Evolutionary conservation across 2,113 vertebrate species (phyloP).

Genomic region (Myiozetetes cayanensis): DNA sequence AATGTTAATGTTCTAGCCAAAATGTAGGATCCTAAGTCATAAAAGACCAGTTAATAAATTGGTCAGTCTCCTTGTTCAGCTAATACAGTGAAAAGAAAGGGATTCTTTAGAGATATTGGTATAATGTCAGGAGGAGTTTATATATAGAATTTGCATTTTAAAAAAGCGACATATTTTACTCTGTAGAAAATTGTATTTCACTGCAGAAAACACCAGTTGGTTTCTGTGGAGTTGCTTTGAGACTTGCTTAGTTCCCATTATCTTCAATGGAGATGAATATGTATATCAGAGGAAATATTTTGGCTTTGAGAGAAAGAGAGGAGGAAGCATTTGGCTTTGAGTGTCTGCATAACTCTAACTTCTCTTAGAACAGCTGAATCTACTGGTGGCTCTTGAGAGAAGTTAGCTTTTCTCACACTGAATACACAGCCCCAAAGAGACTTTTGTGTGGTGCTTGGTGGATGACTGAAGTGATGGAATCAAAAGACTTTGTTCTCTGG

Average conservation of each 20-base stretch:
- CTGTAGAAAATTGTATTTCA: neutral
- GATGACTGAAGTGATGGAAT: neutral
- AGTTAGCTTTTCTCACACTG: neutral
- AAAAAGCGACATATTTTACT: neutral
- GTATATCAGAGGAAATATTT: constrained; percentile 6
- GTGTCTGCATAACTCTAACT: neutral
- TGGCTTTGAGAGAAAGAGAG: neutral
- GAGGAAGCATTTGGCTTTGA: neutral
- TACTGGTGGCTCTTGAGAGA: neutral
- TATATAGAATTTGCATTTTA: neutral
- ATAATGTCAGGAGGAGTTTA: neutral
- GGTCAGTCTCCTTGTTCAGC: neutral
- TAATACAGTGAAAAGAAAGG: neutral
- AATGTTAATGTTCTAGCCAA: neutral
- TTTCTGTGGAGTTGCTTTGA: neutral
- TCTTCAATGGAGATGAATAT: neutral
- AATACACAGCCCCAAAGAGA: neutral
- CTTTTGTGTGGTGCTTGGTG: neutral
- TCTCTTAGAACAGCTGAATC: neutral
- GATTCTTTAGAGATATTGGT: neutral
- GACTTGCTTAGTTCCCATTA: neutral
- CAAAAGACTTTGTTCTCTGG: neutral
- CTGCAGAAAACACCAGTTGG: constrained; percentile 14
- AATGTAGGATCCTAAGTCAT: neutral
- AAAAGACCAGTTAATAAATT: neutral